Evolutionary conservation across 1,140 invertebrate genomes (phyloP).

Genomic region (Drosophila gunungcola): DNA sequence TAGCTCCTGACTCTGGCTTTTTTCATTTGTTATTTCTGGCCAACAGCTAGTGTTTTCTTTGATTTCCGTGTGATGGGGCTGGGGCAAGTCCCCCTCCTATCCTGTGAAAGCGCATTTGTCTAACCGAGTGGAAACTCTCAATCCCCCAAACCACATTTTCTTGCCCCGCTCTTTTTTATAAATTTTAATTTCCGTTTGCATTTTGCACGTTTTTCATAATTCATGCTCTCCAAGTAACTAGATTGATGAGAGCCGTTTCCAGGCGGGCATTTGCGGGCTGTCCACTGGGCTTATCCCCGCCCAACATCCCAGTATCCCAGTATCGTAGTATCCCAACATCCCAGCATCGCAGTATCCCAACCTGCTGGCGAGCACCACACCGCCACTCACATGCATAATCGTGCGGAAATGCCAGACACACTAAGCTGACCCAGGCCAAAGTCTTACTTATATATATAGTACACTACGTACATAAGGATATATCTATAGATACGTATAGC

Average conservation of each 20-base stretch:
- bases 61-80: conserved; percentile 47
- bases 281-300: conserved; percentile 55
- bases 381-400: conserved; percentile 73
- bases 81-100: background rate
- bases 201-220: conserved; percentile 82
- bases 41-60: conserved; percentile 56
- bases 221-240: conserved; percentile 79
- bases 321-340: background rate
- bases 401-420: conserved; percentile 79
- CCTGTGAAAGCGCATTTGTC: conserved; percentile 61
- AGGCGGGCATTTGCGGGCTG: conserved; percentile 40
- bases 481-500: conserved; percentile 23
- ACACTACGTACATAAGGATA: conserved; percentile 15
- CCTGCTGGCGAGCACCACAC: conserved; percentile 32
- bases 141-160: background rate
- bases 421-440: conserved; percentile 77
- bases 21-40: conserved; percentile 35
- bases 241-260: conserved; percentile 74
- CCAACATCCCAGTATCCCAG: background rate
- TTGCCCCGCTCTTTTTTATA: conserved; percentile 48
- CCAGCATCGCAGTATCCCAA: background rate
- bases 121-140: conserved; percentile 76
- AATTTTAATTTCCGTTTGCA: conserved; percentile 83
- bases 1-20: conserved; percentile 3
- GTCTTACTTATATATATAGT: conserved; percentile 65